A percentile compares a stretch with the other conserved stretches of the same genome.
These are phyloP conservation scores for Apodemia zela DNA, from an alignment of 2,888 invertebrate genomes.

Conservation along the genomic window DNA sequence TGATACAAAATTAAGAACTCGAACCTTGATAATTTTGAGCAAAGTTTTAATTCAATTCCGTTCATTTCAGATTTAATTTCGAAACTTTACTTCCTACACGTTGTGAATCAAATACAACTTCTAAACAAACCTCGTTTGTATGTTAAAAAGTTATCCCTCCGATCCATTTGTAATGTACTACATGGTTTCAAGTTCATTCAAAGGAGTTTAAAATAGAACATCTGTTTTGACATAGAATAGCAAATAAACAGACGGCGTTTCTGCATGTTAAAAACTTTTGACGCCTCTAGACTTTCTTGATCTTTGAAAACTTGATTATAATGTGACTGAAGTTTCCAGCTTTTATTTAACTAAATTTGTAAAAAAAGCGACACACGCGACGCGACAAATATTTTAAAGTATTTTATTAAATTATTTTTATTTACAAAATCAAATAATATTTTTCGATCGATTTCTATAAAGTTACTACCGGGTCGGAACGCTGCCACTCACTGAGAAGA, in stretches of 20 bases:
- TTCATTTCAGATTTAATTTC: slow-evolving; percentile 1
- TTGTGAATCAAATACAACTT: slow-evolving; percentile 3
- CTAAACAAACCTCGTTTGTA: slow-evolving; percentile 11
- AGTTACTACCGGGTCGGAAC: too few species aligned
- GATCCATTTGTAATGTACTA: background rate
- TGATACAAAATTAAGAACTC: background rate
- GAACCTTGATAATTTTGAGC: background rate
- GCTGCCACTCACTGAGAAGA: too few species aligned
- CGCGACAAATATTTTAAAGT: too few species aligned
- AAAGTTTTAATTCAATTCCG: slow-evolving; percentile 14
- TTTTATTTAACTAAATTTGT: too few species aligned
- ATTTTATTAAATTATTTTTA: too few species aligned
- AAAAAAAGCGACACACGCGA: too few species aligned
- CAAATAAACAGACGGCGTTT: background rate
- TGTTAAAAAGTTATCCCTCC: slow-evolving; percentile 3
- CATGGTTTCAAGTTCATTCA: slow-evolving; percentile 3
- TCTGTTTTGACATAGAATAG: background rate
- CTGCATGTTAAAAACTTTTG: background rate
- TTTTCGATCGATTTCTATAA: too few species aligned
- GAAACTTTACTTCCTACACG: background rate
- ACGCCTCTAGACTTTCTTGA: background rate
- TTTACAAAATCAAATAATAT: too few species aligned
- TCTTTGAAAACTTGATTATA: background rate
- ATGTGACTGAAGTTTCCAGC: background rate
- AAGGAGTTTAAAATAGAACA: background rate